Conservation (phyloP, 2,888 invertebrate genomes). For the Amiota communis region DNA sequence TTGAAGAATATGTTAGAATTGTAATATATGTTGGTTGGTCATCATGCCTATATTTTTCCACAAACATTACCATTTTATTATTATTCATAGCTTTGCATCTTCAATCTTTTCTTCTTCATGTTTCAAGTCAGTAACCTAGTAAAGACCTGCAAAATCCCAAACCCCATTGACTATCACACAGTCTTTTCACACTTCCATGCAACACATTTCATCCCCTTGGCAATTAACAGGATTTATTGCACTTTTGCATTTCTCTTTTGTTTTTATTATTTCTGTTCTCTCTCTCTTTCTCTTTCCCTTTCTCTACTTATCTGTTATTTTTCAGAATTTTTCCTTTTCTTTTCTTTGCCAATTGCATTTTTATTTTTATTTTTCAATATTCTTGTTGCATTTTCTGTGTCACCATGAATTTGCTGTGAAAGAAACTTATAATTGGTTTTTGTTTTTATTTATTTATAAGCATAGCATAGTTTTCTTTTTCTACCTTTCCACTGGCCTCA, state of each 20-base stretch:
- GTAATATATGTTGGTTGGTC: too few relatives aligned
- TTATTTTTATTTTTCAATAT: neutral
- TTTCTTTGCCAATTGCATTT: neutral
- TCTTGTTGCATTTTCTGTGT: constrained; percentile 40
- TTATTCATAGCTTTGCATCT: too few relatives aligned
- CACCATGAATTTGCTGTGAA: constrained; percentile 49
- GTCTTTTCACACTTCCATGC: too few relatives aligned
- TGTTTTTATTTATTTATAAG: constrained; percentile 57
- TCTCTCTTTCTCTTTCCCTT: neutral
- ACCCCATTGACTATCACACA: too few relatives aligned
- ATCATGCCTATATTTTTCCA: too few relatives aligned
- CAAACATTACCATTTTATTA: too few relatives aligned
- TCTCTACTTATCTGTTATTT: too few relatives aligned
- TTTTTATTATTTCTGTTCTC: neutral
- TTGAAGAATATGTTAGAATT: too few relatives aligned
- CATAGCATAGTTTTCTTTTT: constrained; percentile 38
- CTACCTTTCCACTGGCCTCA: constrained; percentile 45
- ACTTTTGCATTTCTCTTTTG: neutral
- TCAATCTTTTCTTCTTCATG: too few relatives aligned
- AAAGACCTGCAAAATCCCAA: too few relatives aligned
- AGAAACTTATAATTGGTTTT: constrained; percentile 65
- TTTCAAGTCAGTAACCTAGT: too few relatives aligned
- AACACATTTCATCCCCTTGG: neutral
- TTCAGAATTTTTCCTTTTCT: neutral
- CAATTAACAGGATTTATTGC: constrained; percentile 17